These are phyloP conservation scores for Trichogramma pretiosum DNA, from an alignment of 1,140 invertebrate species.

Conservation along the genomic window DNA sequence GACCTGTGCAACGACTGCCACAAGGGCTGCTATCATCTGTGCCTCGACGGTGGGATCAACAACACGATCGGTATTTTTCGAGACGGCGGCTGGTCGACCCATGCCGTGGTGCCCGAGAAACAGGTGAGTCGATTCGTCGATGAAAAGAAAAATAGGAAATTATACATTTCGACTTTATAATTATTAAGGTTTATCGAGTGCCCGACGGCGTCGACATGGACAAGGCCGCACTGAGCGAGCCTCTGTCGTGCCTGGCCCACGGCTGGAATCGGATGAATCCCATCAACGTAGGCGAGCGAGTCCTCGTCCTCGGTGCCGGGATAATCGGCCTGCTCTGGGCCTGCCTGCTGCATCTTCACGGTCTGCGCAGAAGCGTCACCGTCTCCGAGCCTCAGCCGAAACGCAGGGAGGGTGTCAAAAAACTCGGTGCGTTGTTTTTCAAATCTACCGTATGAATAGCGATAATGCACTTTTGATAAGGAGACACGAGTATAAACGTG, in stretches of 20 bases:
- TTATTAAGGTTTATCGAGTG: constrained; percentile 30
- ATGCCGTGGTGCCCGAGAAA: constrained; percentile 48
- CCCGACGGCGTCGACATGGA: constrained; percentile 30
- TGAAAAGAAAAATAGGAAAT: too few species aligned
- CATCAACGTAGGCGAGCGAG: constrained; percentile 49
- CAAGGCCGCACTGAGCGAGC: constrained; percentile 54
- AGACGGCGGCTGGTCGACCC: constrained; percentile 61
- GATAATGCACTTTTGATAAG: neutral
- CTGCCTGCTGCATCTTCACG: constrained; percentile 54
- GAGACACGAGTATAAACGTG: neutral
- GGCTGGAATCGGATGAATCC: constrained; percentile 55
- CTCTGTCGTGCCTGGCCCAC: constrained; percentile 59
- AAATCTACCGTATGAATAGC: too few species aligned
- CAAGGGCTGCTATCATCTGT: constrained; percentile 54
- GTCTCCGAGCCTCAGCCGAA: constrained; percentile 54
- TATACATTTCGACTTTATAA: constrained; percentile 3
- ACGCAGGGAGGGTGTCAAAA: constrained; percentile 46
- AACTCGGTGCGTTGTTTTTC: constrained; percentile 52
- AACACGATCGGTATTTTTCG: constrained; percentile 56
- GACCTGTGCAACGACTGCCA: constrained; percentile 53
- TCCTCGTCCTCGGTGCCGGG: constrained; percentile 59
- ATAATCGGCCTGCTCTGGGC: constrained; percentile 64
- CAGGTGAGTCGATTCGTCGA: constrained; percentile 51
- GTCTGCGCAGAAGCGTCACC: constrained; percentile 54
- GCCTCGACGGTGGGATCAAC: constrained; percentile 49